Base-by-base conservation (phyloP, 2,888 invertebrate genomes). In the Coremacera marginata region DNA sequence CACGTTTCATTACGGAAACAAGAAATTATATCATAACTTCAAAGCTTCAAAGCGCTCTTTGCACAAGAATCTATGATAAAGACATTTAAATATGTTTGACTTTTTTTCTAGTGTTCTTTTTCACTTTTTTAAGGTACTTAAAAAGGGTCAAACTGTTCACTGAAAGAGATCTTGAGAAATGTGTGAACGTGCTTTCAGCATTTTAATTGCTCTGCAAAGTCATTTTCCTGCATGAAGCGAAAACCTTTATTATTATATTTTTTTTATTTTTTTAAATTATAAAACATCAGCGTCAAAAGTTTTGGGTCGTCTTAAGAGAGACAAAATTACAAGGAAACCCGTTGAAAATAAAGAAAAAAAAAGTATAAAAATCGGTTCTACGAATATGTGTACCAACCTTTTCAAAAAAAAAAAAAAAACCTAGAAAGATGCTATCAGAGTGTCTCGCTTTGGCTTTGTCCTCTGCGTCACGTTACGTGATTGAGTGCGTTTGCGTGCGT, bases 401-500 rank as follows among this genome's bases (percentile, higher is more conserved):
- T 37, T 16, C 16, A 37, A 31, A 44, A 62, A 62, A 74, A n/a
- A 27, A 52, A 70, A 25, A 44, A 44, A 44, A 44, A 44, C 14
- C 44, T 44, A 51, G 62, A 76, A 72, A 80, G 82, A 82, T 82
- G 80, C 80, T 80, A 82, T 82, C 82, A 78, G 62, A 78, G 70
- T 81, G 80, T 80, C 78, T 37, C 37, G 19, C n/a, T 71, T 25
- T 34, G 19, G 37, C 60, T 55, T 63, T 70, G 44, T 34, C 62
- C 63, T 77, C 27, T 63, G 75, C 44, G 70, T 78, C 55, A 55
- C 14, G 74, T 68, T 68, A 80, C 77, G 80, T 81, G 80, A 81
- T 80, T 78, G 79, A 80, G 81, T 80, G 81, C 78, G 77, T 79
- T 70, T 68, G 77, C 73, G 78, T 81, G 80, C 80, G 80, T 80